Percentiles rank a stretch among this genome's conserved stretches.
Evolutionary conservation across 64 coral and sea anemone species (phyloP).

Genomic region (Pachyseris speciosa): DNA sequence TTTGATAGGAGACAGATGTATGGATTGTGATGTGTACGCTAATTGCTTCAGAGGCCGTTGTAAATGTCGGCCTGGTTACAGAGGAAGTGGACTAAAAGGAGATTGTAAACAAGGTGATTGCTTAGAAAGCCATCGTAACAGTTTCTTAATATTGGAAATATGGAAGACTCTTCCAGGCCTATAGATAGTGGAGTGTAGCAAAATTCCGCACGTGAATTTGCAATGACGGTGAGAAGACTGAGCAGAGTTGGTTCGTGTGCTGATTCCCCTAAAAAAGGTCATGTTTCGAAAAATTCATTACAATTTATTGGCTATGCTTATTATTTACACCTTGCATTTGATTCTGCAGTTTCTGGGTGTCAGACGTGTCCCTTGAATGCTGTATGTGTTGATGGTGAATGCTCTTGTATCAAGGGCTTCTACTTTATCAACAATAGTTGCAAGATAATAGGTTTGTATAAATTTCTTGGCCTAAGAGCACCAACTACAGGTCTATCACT

Average conservation of each 20-base stretch:
- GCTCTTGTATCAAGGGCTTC: conserved; percentile 50
- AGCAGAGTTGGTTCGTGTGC: too few relatives aligned
- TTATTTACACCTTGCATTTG: neutral
- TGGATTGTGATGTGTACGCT: conserved; percentile 68
- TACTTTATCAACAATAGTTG: conserved; percentile 28
- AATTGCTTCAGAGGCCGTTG: conserved; percentile 42
- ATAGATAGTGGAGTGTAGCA: too few relatives aligned
- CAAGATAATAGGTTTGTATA: neutral
- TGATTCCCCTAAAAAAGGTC: too few relatives aligned
- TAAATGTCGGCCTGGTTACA: conserved; percentile 47
- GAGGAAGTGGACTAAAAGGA: conserved; percentile 50
- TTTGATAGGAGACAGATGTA: conserved; percentile 51
- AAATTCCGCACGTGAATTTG: too few relatives aligned
- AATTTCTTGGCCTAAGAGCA: neutral
- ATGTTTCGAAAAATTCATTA: too few relatives aligned
- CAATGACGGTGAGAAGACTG: too few relatives aligned
- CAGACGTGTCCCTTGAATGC: conserved; percentile 59
- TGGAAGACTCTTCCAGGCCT: too few relatives aligned
- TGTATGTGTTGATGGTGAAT: conserved; percentile 52
- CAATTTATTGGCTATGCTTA: too few relatives aligned
- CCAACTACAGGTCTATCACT: too few relatives aligned
- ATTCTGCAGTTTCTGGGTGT: conserved; percentile 7
- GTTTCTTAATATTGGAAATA: neutral
- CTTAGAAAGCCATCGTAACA: neutral
- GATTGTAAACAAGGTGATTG: conserved; percentile 61